These are phyloP conservation scores for Tyrannus savana DNA, from an alignment of 2,113 vertebrate genomes.

Conservation along the genomic window DNA sequence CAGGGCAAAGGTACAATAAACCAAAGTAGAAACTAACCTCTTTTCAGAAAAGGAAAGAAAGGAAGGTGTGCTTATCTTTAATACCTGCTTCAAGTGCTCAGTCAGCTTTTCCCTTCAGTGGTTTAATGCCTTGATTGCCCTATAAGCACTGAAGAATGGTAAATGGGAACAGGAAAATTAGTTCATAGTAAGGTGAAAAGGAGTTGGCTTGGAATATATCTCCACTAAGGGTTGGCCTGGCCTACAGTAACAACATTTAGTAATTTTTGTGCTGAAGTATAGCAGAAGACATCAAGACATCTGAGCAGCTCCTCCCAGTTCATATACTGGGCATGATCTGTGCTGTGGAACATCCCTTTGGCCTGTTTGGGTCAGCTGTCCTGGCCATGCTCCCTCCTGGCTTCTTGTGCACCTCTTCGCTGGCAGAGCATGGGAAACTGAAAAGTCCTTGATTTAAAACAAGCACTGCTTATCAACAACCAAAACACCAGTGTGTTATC, in stretches of 20 bases:
- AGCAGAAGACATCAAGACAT: neutral
- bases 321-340: neutral
- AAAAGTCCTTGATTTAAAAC: neutral
- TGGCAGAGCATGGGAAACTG: neutral
- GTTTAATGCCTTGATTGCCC: neutral
- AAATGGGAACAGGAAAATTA: neutral
- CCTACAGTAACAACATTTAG: neutral
- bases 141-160: neutral
- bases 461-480: neutral
- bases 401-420: neutral
- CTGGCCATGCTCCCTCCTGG: neutral
- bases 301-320: neutral
- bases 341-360: neutral
- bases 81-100: neutral
- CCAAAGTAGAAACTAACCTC: neutral
- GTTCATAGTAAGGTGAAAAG: neutral
- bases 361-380: neutral
- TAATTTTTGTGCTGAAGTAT: neutral
- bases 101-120: neutral
- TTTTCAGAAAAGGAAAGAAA: neutral
- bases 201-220: neutral
- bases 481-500: neutral
- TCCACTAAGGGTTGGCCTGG: neutral
- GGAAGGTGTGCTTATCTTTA: neutral
- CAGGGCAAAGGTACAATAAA: neutral